Conservation (phyloP, 2,113 vertebrate species). For the Aptenodytes patagonicus region DNA sequence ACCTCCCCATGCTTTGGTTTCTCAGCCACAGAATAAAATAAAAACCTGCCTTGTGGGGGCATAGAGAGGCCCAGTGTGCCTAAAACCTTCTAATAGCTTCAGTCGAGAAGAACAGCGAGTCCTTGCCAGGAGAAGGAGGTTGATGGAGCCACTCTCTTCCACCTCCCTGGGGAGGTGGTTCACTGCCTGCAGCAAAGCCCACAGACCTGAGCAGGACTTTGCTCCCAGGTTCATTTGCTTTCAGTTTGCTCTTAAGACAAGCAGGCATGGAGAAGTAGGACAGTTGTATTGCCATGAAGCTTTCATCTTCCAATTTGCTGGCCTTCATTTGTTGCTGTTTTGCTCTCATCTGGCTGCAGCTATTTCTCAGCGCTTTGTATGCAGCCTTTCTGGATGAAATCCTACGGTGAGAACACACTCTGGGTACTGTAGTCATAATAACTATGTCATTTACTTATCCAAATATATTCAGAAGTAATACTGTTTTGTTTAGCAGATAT, state of each 20-base stretch:
- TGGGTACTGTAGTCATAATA: neutral
- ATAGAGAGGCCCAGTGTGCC: neutral
- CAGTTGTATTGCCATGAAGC: neutral
- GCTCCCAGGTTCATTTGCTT: neutral
- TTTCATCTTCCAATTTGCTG: constrained; percentile 23
- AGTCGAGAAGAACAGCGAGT: neutral
- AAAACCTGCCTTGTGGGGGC: neutral
- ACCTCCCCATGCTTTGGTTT: neutral
- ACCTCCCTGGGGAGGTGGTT: neutral
- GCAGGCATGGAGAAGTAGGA: neutral
- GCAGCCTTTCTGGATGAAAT: neutral
- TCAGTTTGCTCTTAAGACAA: constrained; percentile 12
- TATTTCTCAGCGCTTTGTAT: neutral
- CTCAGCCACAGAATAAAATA: neutral
- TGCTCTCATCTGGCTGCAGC: neutral
- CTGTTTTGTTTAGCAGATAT: neutral
- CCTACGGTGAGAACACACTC: neutral
- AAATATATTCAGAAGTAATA: neutral
- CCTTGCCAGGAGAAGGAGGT: neutral
- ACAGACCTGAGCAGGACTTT: neutral
- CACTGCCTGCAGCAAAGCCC: neutral
- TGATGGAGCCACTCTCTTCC: neutral
- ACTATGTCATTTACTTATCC: neutral
- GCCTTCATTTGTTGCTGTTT: neutral
- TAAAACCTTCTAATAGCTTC: neutral